Evolutionary conservation across 2,113 vertebrate genomes (phyloP).

Genomic region (Pardalotus punctatus): DNA sequence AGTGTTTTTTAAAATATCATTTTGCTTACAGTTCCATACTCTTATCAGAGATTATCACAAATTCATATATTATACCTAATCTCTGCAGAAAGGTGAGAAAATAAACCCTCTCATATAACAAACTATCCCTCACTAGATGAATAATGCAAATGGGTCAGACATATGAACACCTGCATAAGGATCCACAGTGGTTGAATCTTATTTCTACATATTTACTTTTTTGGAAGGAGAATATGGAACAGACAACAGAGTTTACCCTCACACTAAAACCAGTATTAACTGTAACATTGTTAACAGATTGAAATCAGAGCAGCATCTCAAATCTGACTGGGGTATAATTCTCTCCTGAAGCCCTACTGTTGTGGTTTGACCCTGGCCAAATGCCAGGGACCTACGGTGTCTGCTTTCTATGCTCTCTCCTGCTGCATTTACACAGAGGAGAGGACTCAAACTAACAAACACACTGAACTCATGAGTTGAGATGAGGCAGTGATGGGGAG

Average conservation of each 20-base stretch:
- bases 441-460: too few relatives aligned
- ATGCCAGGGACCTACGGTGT: too few relatives aligned
- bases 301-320: neutral
- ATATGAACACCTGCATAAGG: neutral
- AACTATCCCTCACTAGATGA: neutral
- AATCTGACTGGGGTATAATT: neutral
- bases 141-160: neutral
- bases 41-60: neutral
- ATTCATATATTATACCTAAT: neutral
- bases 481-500: too few relatives aligned
- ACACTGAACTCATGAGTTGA: too few relatives aligned
- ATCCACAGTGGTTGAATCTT: neutral
- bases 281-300: neutral
- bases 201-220: neutral
- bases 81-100: neutral
- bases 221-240: neutral
- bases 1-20: neutral
- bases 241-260: neutral
- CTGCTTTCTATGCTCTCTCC: too few relatives aligned
- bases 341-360: neutral
- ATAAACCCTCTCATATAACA: neutral
- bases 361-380: too few relatives aligned
- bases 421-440: too few relatives aligned
- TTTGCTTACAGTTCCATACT: neutral
- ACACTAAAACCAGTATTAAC: neutral